Percentiles rank a stretch among this genome's conserved stretches.
phyloP scores from a whole-genome alignment of 2,797 vertebrate species.

The Morus bassanus region DNA sequence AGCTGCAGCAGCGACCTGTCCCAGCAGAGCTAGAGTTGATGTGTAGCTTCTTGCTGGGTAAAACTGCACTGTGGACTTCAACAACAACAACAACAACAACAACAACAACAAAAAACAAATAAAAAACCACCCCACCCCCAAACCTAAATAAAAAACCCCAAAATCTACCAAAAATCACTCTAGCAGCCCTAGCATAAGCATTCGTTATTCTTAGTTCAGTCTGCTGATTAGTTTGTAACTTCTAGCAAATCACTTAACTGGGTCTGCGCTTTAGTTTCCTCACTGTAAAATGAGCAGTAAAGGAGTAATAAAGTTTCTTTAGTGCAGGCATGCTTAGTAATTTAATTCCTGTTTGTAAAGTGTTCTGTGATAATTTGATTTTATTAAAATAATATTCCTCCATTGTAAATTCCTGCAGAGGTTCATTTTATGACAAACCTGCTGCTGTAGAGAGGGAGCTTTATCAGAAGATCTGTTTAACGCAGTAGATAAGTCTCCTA shows the following conservation, averaged over 20 bases:
- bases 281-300: constrained; percentile 2
- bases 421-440: background rate
- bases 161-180: background rate
- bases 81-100: too few species aligned
- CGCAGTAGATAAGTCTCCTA: background rate
- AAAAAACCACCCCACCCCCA: background rate
- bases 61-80: background rate
- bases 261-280: background rate
- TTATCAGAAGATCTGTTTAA: constrained; percentile 18
- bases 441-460: background rate
- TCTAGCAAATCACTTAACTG: background rate
- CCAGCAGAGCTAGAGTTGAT: background rate
- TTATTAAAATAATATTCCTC: constrained; percentile 30
- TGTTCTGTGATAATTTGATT: constrained; percentile 24
- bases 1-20: background rate
- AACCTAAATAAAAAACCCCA: background rate
- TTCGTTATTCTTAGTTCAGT: background rate
- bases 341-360: constrained; percentile 35
- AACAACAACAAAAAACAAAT: background rate
- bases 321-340: background rate
- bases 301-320: background rate
- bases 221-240: background rate
- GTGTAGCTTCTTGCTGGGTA: background rate
- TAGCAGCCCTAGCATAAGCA: background rate
- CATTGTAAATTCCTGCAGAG: background rate